Conservation (phyloP, 2,113 vertebrate species). For the Zosterops pallidus region DNA sequence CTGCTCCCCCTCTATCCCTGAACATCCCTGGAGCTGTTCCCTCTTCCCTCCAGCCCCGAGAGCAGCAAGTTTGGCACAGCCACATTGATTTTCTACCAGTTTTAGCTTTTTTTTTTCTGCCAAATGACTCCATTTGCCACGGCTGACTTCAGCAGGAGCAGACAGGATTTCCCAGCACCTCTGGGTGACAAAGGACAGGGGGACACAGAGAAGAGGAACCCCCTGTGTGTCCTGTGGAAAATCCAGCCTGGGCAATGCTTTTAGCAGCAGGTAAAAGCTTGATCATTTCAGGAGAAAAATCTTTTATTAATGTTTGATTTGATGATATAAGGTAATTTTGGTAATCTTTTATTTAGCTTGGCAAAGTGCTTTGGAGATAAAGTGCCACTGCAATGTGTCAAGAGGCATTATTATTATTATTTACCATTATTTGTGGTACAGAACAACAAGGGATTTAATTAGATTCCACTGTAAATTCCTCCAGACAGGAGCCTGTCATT, state of each 20-base stretch:
- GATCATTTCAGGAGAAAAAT: not conserved
- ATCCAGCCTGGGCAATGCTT: not conserved
- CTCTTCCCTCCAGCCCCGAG: not conserved
- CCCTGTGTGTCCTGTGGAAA: rapidly evolving
- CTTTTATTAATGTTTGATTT: not conserved
- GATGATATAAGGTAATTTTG: not conserved
- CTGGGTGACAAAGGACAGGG: not conserved
- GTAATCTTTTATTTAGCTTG: not conserved
- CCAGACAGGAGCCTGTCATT: not conserved
- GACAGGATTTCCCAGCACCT: not conserved
- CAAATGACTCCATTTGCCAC: rapidly evolving
- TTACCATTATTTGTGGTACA: not conserved
- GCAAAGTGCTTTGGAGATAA: not conserved
- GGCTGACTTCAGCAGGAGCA: not conserved
- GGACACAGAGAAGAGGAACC: rapidly evolving
- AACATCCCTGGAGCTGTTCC: too few species aligned
- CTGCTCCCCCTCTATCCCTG: too few species aligned
- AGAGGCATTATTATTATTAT: not conserved
- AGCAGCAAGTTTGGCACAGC: not conserved
- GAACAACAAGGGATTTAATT: not conserved
- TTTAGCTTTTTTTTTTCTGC: not conserved
- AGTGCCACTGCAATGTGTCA: not conserved
- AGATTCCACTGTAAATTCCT: not conserved
- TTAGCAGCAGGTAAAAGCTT: not conserved
- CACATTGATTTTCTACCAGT: not conserved